Base-by-base conservation (phyloP, 2,113 vertebrate genomes). In the Cranoglanis bouderius region DNA sequence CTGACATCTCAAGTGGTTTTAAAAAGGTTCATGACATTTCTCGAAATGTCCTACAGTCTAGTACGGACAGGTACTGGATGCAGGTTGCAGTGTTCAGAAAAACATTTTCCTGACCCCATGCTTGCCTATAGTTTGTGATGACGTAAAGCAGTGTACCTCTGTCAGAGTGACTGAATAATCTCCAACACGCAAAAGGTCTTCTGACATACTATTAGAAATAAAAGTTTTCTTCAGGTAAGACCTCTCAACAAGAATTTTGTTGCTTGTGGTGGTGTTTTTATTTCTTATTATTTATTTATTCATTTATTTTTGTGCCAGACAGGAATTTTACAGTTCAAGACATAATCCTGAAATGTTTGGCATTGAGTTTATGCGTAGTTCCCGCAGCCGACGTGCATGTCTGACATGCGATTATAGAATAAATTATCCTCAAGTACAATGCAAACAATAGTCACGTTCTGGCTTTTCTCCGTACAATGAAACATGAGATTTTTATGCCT, bases 31-130 rank as follows among this genome's bases (percentile, higher is more conserved):
- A 87, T 74, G 84, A 88, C 90, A 49, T 83, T 88, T 32, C 19
- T 43, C 26, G 53, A 88, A 89, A 90, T 91, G 93, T 89, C 88
- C 83, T 63, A 67, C 91, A 90, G 89, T 91, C 67, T 91, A 93
- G 91, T 40, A 40, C 6, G 0, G 26, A 65, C 14, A 6, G 18
- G 38, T 63, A n/a, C 32, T 43, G 19, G 8, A 80, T 18, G 75
- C 29, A 19, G 32, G 49, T 21, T 46, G 16, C 21, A 21, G 26
- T 57, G 78, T 82, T 82, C 3, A 80, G 16, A 53, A 32, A 18
- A 2, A 70, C 24, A 3, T 8, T 19, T 18, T 18, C 70, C 38
- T 26, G 35, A 43, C 38, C 49, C 43, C 26, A 16, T 80, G 10
- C 26, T n/a, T n/a, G 13, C 18, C 46, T 49, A 1, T 46, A 53